Evolutionary conservation across 2,113 vertebrate genomes (phyloP).

Genomic region (Orthonyx spaldingii): DNA sequence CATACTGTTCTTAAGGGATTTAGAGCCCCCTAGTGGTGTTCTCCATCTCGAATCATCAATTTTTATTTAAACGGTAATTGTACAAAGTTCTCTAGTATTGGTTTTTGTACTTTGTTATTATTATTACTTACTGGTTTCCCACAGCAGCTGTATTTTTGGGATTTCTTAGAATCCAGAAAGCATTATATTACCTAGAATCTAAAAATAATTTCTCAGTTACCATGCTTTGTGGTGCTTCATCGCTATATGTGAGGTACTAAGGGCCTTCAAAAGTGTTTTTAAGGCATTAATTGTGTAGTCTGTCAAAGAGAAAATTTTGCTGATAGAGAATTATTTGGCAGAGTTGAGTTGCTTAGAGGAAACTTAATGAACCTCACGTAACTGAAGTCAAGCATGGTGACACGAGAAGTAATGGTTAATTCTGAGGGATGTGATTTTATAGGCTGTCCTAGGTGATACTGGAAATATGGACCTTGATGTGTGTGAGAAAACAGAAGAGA

Average conservation of each 20-base stretch:
- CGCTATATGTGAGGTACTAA: background rate
- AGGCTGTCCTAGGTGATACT: background rate
- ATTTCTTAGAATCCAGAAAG: background rate
- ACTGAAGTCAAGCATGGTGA: background rate
- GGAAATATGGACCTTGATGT: background rate
- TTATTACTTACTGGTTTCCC: background rate
- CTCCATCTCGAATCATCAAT: background rate
- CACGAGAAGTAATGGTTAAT: background rate
- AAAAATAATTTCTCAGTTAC: background rate
- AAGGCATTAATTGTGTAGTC: background rate
- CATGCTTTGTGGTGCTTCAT: background rate
- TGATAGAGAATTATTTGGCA: background rate
- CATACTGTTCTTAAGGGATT: background rate
- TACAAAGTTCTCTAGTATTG: background rate
- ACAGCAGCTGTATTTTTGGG: background rate
- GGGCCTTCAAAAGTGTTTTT: background rate
- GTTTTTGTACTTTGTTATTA: background rate
- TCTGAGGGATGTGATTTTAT: background rate
- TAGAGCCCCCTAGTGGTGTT: conserved; percentile 58
- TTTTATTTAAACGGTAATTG: background rate
- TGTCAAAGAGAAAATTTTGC: background rate
- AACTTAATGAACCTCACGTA: background rate
- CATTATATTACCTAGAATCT: background rate
- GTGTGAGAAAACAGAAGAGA: background rate
- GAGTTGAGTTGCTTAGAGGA: background rate